A percentile compares a stretch with the other conserved stretches of the same genome.
These are phyloP conservation scores for Netelia virgata DNA, from an alignment of 2,888 invertebrate species.

Conservation along the genomic window DNA sequence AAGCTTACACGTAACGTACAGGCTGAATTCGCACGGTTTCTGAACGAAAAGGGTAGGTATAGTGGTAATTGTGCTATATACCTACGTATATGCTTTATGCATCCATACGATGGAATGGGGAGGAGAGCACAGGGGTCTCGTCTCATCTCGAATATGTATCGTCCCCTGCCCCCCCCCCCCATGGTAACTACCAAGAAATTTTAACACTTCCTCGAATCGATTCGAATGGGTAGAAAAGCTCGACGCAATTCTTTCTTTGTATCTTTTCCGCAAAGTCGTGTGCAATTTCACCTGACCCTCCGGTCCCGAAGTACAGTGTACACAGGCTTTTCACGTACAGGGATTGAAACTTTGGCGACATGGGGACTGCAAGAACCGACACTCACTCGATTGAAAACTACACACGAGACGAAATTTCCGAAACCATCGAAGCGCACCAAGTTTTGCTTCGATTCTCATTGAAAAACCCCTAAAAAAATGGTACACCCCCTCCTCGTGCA, in stretches of 20 bases:
- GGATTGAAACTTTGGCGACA: not conserved
- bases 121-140: not conserved
- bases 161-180: slow-evolving; percentile 20
- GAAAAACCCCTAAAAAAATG: not conserved
- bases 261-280: slow-evolving; percentile 5
- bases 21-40: not conserved
- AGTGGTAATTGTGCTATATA: not conserved
- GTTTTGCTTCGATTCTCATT: not conserved
- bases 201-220: slow-evolving; percentile 41
- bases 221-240: slow-evolving; percentile 31
- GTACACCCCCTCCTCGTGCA: not conserved
- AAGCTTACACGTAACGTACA: slow-evolving; percentile 6
- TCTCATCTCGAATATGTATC: slow-evolving; percentile 19
- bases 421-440: not conserved
- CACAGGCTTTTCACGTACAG: not conserved
- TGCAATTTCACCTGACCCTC: not conserved
- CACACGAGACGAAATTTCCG: not conserved
- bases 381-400: not conserved
- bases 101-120: slow-evolving; percentile 44
- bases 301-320: not conserved
- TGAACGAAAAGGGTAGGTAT: not conserved
- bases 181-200: slow-evolving; percentile 46
- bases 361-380: too few relatives aligned
- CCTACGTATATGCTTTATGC: slow-evolving; percentile 33
- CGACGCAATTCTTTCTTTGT: not conserved